phyloP scores from a whole-genome alignment of 1,140 invertebrate species.

The Bombus waltoni region DNA sequence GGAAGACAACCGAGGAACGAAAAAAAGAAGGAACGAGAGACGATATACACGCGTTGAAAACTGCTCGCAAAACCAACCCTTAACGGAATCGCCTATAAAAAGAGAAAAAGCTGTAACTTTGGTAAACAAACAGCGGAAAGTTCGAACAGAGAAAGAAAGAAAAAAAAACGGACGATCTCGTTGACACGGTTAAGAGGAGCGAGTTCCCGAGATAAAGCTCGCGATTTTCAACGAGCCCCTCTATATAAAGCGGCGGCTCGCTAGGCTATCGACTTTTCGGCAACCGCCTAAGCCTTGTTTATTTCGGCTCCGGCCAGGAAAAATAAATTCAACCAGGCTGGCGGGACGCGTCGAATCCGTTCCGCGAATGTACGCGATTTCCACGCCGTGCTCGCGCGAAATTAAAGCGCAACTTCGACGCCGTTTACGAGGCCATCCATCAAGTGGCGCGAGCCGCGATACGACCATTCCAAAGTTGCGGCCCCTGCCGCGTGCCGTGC shows the following conservation, averaged over 20 bases:
- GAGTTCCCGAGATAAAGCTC: conserved; percentile 16
- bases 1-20: too few species aligned
- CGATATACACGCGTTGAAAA: neutral
- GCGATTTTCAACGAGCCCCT: neutral
- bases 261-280: conserved; percentile 38
- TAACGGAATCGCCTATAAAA: neutral
- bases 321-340: conserved; percentile 19
- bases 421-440: conserved; percentile 58
- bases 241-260: conserved; percentile 1
- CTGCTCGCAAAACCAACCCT: neutral
- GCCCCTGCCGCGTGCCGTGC: neutral
- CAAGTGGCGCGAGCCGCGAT: conserved; percentile 20
- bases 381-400: conserved; percentile 13
- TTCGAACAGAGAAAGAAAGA: neutral
- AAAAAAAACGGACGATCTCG: neutral
- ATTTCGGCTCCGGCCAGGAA: neutral
- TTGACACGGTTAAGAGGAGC: conserved; percentile 2
- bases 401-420: conserved; percentile 47
- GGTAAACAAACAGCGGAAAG: neutral
- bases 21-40: too few species aligned
- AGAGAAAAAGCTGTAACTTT: neutral
- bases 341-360: conserved; percentile 29
- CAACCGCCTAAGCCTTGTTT: conserved; percentile 39
- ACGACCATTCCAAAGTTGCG: conserved; percentile 9
- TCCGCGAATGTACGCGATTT: conserved; percentile 31